These are phyloP conservation scores for Drosophila melanica DNA, from an alignment of 1,140 invertebrate genomes.

Conservation along the genomic window DNA sequence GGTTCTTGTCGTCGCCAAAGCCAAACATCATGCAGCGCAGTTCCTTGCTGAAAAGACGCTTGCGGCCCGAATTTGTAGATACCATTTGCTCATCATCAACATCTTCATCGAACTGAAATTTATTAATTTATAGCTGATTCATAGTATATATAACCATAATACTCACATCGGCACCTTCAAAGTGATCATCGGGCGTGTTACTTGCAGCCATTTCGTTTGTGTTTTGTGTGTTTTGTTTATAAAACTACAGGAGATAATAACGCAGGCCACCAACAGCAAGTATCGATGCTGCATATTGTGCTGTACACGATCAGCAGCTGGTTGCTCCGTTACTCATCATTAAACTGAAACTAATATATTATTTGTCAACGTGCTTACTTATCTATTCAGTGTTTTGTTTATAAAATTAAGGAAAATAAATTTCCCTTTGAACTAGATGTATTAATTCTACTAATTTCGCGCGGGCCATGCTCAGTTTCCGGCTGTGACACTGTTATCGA, in stretches of 20 bases:
- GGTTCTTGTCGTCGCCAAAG: slow-evolving; percentile 99
- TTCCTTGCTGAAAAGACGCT: slow-evolving; percentile 95
- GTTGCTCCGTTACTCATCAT: background rate
- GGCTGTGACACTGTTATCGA: slow-evolving; percentile 25
- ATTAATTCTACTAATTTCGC: slow-evolving; percentile 1
- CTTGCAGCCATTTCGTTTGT: slow-evolving; percentile 56
- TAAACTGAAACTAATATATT: slow-evolving; percentile 38
- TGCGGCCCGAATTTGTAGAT: slow-evolving; percentile 89
- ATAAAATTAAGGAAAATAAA: slow-evolving; percentile 3
- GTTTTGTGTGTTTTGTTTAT: slow-evolving; percentile 2
- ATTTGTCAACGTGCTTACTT: slow-evolving; percentile 71
- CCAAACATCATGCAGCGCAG: slow-evolving; percentile 99
- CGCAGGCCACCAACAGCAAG: background rate
- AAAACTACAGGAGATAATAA: slow-evolving; percentile 4
- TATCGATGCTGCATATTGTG: slow-evolving; percentile 13
- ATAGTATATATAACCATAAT: slow-evolving; percentile 29
- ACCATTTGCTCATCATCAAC: slow-evolving; percentile 87
- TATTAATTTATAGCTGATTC: slow-evolving; percentile 58
- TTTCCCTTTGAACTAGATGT: background rate
- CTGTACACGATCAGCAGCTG: slow-evolving; percentile 11
- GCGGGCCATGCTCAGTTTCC: background rate
- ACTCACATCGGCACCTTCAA: slow-evolving; percentile 70
- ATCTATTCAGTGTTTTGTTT: slow-evolving; percentile 49
- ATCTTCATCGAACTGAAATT: slow-evolving; percentile 86
- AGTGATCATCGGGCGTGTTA: slow-evolving; percentile 63